phyloP scores from a whole-genome alignment of 2,113 vertebrate species.

The Barbus barbus region DNA sequence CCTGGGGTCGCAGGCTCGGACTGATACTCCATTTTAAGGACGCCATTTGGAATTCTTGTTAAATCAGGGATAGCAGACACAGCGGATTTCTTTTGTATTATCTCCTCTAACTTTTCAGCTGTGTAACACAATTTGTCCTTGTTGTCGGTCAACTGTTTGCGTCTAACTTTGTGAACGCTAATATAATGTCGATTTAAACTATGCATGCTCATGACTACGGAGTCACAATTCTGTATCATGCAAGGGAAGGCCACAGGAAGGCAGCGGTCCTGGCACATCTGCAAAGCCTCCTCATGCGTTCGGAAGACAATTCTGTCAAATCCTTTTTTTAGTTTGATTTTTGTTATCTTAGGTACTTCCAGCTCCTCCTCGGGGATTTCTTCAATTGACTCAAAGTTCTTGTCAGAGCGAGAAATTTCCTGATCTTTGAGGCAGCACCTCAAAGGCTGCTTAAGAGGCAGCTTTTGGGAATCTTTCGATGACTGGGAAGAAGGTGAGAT shows the following conservation, averaged over 20 bases:
- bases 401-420: constrained; percentile 19
- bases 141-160: constrained; percentile 72
- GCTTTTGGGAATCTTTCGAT: constrained; percentile 56
- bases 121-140: constrained; percentile 78
- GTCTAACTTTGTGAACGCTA: constrained; percentile 81
- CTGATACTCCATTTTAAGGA: constrained; percentile 71
- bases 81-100: constrained; percentile 76
- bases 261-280: constrained; percentile 91
- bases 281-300: constrained; percentile 87
- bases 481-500: constrained; percentile 55
- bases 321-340: not conserved
- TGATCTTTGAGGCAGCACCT: constrained; percentile 49
- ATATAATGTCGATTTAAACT: constrained; percentile 90
- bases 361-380: not conserved
- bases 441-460: constrained; percentile 48
- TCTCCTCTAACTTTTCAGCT: constrained; percentile 74
- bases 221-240: constrained; percentile 91
- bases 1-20: constrained; percentile 62
- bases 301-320: constrained; percentile 58
- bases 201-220: constrained; percentile 84
- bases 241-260: constrained; percentile 86
- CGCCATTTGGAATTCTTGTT: constrained; percentile 61
- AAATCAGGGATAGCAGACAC: constrained; percentile 55
- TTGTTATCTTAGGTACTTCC: not conserved
- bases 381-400: constrained; percentile 22